A percentile compares a stretch with the other conserved stretches of the same genome.
phyloP scores from a whole-genome alignment of 1,140 invertebrate species.

The Diorhabda elongata region DNA sequence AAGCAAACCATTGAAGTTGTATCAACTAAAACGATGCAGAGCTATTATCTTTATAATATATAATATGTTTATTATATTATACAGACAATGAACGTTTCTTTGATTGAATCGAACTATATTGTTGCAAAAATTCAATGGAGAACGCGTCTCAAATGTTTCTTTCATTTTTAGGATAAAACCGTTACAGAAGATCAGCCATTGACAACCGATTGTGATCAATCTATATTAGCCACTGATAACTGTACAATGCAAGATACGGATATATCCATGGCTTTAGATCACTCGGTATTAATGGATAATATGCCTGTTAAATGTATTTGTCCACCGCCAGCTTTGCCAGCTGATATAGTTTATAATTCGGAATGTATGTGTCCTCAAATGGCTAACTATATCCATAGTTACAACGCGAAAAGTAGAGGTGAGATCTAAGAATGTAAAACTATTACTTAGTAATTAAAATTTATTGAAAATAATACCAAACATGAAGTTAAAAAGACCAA shows the following conservation, averaged over 20 bases:
- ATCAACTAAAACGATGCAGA: too few species aligned
- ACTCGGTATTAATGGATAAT: neutral
- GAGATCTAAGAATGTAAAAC: neutral
- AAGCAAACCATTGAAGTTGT: too few species aligned
- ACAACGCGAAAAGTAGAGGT: neutral
- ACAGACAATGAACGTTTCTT: too few species aligned
- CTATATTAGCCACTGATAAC: slow-evolving; percentile 8
- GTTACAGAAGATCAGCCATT: neutral
- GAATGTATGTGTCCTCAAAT: slow-evolving; percentile 33
- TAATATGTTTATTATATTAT: too few species aligned
- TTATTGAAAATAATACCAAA: too few species aligned
- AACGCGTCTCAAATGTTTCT: too few species aligned
- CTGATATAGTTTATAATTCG: slow-evolving; percentile 24
- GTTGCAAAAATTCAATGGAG: too few species aligned
- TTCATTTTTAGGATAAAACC: slow-evolving; percentile 14
- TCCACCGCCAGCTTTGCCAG: slow-evolving; percentile 23
- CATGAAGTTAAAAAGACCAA: too few species aligned
- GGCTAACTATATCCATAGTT: slow-evolving; percentile 20
- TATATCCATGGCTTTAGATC: slow-evolving; percentile 7
- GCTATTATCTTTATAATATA: too few species aligned
- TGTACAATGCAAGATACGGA: slow-evolving; percentile 3
- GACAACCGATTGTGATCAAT: slow-evolving; percentile 8
- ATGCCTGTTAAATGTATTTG: slow-evolving; percentile 14
- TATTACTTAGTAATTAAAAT: too few species aligned
- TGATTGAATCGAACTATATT: too few species aligned